These are phyloP conservation scores for Drosophila cognata DNA, from an alignment of 2,888 invertebrate species.

Conservation along the genomic window DNA sequence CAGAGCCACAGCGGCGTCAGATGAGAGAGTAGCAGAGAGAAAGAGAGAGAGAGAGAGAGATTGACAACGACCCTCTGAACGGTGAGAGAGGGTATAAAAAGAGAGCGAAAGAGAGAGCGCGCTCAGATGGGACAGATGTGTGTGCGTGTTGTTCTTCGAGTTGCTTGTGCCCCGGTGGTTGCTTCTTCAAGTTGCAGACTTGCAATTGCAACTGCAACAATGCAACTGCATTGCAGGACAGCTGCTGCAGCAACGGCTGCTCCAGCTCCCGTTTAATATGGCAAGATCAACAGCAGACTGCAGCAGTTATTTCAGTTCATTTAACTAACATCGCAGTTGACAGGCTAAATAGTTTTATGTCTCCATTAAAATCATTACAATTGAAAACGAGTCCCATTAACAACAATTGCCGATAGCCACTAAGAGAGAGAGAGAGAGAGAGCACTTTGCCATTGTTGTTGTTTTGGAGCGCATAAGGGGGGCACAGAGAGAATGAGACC, in stretches of 20 bases:
- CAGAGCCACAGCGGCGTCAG: constrained; percentile 60
- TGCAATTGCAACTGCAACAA: constrained; percentile 50
- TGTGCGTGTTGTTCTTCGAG: constrained; percentile 65
- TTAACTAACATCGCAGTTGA: constrained; percentile 21
- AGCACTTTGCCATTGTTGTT: constrained; percentile 17
- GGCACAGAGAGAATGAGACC: not conserved
- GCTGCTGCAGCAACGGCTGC: constrained; percentile 33
- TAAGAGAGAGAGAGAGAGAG: constrained; percentile 17
- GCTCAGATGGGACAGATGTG: constrained; percentile 55
- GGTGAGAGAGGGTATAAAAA: constrained; percentile 9
- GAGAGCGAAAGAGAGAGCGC: constrained; percentile 4
- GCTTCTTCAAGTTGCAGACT: constrained; percentile 36
- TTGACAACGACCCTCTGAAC: constrained; percentile 31
- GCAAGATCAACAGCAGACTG: constrained; percentile 16
- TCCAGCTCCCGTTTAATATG: constrained; percentile 9
- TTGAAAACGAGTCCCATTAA: constrained; percentile 49
- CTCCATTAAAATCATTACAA: constrained; percentile 59
- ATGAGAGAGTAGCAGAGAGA: constrained; percentile 15
- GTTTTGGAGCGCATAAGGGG: constrained; percentile 16
- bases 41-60: constrained; percentile 17
- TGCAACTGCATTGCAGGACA: constrained; percentile 51
- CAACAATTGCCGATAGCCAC: constrained; percentile 33
- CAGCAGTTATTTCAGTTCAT: constrained; percentile 8
- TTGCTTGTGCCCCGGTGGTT: constrained; percentile 38
- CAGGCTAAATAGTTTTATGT: constrained; percentile 49